Evolutionary conservation across 2,113 vertebrate genomes (phyloP).

Genomic region (Xenus cinereus): DNA sequence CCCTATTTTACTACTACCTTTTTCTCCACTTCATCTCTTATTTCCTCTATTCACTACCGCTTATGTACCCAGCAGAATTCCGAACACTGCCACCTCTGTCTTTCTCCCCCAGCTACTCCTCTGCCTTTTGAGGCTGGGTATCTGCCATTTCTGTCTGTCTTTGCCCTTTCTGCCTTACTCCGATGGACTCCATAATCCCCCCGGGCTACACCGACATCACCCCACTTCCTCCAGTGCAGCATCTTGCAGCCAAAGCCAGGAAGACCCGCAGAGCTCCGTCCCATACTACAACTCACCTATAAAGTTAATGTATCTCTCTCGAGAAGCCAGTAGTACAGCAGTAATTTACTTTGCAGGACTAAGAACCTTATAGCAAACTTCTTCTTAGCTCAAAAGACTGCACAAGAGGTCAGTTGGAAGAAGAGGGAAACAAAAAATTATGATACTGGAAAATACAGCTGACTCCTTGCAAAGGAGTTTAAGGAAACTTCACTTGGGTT

Average conservation of each 20-base stretch:
- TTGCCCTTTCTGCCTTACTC: neutral
- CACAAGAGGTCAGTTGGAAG: neutral
- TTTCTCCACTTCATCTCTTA: neutral
- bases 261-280: neutral
- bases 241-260: neutral
- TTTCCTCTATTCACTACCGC: neutral
- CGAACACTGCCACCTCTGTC: neutral
- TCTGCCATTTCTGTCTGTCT: neutral
- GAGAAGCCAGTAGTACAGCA: neutral
- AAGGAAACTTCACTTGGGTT: neutral
- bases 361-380: neutral
- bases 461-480: neutral
- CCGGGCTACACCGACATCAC: neutral
- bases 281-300: neutral
- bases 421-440: neutral
- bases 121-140: neutral
- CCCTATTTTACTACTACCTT: neutral
- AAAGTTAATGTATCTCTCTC: neutral
- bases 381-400: neutral
- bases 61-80: neutral
- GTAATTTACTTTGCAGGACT: neutral
- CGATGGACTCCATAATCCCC: neutral
- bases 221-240: neutral
- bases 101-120: neutral
- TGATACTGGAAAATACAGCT: neutral